These are phyloP conservation scores for Macropis europaea DNA, from an alignment of 2,888 invertebrate species.

Conservation along the genomic window DNA sequence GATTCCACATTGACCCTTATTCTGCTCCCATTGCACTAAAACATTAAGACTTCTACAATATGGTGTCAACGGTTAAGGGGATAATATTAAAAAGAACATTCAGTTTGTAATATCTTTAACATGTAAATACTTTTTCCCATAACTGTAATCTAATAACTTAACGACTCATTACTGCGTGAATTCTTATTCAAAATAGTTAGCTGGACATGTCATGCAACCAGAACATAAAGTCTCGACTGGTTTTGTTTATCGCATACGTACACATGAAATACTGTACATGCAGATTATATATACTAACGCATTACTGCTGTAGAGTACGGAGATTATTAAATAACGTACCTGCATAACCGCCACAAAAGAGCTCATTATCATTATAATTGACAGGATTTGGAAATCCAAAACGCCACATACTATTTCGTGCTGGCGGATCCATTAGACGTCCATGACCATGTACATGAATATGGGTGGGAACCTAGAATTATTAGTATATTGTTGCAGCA, in stretches of 20 bases:
- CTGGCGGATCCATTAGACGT: slow-evolving; percentile 94
- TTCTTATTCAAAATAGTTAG: no score
- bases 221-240: no score
- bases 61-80: neutral
- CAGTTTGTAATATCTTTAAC: neutral
- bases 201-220: no score
- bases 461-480: slow-evolving; percentile 25
- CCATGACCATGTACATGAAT: slow-evolving; percentile 87
- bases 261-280: neutral
- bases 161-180: no score
- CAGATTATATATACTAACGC: neutral
- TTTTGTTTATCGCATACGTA: no score
- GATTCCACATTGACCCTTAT: slow-evolving; percentile 91
- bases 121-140: no score
- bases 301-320: slow-evolving; percentile 2
- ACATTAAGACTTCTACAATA: neutral
- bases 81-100: neutral
- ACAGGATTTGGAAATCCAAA: slow-evolving; percentile 96
- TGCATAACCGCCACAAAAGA: slow-evolving; percentile 95
- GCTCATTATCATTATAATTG: slow-evolving; percentile 96
- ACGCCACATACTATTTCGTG: slow-evolving; percentile 96
- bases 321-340: slow-evolving; percentile 80
- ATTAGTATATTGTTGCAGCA: no score
- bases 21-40: slow-evolving; percentile 93
- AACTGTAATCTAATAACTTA: no score